Evolutionary conservation across 2,888 invertebrate genomes (phyloP).

Genomic region (Agrilus mali): DNA sequence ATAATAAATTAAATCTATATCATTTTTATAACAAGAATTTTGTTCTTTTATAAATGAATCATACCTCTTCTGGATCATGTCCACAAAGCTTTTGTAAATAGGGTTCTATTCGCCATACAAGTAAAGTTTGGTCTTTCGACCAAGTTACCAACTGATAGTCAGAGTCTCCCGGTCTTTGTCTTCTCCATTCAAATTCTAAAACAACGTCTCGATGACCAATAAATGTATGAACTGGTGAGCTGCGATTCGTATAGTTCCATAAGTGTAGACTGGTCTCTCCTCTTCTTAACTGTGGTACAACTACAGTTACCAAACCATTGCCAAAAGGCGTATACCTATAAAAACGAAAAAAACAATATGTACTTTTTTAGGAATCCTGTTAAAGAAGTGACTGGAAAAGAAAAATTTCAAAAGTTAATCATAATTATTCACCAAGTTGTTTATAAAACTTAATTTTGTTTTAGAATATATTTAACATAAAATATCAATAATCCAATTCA

Average conservation of each 20-base stretch:
- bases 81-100: slow-evolving; percentile 72
- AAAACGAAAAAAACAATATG: too few species aligned
- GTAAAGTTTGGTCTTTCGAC: slow-evolving; percentile 86
- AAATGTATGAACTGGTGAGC: slow-evolving; percentile 75
- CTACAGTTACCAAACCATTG: slow-evolving; percentile 80
- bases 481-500: too few species aligned
- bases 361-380: slow-evolving; percentile 7
- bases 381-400: not conserved
- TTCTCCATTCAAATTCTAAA: slow-evolving; percentile 89
- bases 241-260: slow-evolving; percentile 62
- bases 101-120: slow-evolving; percentile 83
- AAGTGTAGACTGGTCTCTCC: slow-evolving; percentile 74
- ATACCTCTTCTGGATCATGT: slow-evolving; percentile 44
- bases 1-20: too few species aligned
- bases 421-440: too few species aligned
- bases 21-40: too few species aligned
- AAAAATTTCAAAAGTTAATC: too few species aligned
- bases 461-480: too few species aligned
- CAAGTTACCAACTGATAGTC: slow-evolving; percentile 86
- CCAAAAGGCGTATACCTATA: slow-evolving; percentile 63
- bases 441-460: too few species aligned
- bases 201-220: slow-evolving; percentile 93
- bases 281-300: slow-evolving; percentile 79
- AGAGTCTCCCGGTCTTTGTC: slow-evolving; percentile 41
- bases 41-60: too few species aligned